phyloP scores from a whole-genome alignment of 1,140 invertebrate genomes.

The Drosophila arawakana region DNA sequence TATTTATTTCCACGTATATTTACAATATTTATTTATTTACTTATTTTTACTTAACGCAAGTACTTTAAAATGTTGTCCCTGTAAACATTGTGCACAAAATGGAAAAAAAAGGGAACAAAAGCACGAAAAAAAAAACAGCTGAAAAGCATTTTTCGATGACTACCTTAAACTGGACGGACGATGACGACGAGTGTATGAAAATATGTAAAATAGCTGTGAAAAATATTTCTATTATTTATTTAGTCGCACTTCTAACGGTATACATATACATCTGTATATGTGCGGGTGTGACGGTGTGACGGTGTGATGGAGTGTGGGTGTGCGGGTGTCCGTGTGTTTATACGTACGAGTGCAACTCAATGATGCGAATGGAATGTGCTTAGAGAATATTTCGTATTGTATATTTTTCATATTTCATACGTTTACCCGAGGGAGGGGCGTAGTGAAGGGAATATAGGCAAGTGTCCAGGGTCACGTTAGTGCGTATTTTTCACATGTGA shows the following conservation, averaged over 20 bases:
- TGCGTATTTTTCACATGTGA: background rate
- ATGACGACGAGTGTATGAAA: constrained; percentile 23
- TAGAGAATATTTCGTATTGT: constrained; percentile 52
- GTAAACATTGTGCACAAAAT: constrained; percentile 58
- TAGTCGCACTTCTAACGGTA: constrained; percentile 54
- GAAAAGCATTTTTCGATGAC: constrained; percentile 31
- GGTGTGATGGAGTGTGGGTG: background rate
- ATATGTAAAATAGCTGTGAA: constrained; percentile 76
- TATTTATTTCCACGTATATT: constrained; percentile 36
- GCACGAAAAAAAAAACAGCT: constrained; percentile 15
- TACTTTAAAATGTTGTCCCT: constrained; percentile 63
- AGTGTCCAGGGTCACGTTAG: constrained; percentile 12
- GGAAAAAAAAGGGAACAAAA: no score
- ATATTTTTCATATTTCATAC: constrained; percentile 70
- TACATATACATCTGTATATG: background rate
- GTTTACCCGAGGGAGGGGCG: constrained; percentile 19
- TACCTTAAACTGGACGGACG: constrained; percentile 21
- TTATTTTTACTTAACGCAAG: constrained; percentile 67
- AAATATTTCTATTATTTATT: constrained; percentile 82
- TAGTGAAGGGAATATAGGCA: background rate
- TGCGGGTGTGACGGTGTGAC: no score
- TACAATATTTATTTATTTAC: constrained; percentile 61
- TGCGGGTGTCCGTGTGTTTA: background rate
- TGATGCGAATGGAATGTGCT: constrained; percentile 73
- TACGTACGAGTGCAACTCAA: constrained; percentile 46